Percentiles rank a stretch among this genome's conserved stretches.
These are phyloP conservation scores for Notodonta ziczac DNA, from an alignment of 2,888 invertebrate genomes.

Conservation along the genomic window DNA sequence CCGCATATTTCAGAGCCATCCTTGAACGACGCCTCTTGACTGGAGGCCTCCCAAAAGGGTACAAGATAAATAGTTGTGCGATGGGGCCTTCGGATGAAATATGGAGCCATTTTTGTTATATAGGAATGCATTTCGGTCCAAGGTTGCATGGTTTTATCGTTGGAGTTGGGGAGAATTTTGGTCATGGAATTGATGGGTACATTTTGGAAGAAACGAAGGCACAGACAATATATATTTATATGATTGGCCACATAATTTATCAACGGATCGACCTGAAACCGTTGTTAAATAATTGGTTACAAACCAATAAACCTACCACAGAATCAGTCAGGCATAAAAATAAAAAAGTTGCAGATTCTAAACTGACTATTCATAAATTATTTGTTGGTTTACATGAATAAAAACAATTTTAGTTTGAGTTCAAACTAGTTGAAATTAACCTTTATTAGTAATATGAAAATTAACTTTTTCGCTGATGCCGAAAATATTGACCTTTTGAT, in stretches of 20 bases:
- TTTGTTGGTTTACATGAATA: too few relatives aligned
- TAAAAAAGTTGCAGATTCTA: too few relatives aligned
- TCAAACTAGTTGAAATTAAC: not conserved
- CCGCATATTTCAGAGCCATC: conserved; percentile 19
- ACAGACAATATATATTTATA: too few relatives aligned
- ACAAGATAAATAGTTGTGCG: conserved; percentile 31
- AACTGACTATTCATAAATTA: too few relatives aligned
- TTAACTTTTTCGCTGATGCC: not conserved
- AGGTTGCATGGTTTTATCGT: conserved; percentile 19
- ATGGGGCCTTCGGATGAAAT: conserved; percentile 18
- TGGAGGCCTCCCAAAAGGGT: conserved; percentile 16
- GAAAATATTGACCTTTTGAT: not conserved
- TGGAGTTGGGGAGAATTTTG: too few relatives aligned
- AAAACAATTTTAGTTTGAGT: too few relatives aligned
- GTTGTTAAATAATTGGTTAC: too few relatives aligned
- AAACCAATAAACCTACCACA: too few relatives aligned
- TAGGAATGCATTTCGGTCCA: conserved; percentile 15
- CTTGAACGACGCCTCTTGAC: conserved; percentile 14
- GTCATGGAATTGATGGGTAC: too few relatives aligned
- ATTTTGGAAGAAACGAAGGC: not conserved
- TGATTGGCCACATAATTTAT: too few relatives aligned
- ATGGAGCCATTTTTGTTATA: conserved; percentile 14
- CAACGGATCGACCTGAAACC: too few relatives aligned
- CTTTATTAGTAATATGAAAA: not conserved
- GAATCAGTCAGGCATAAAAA: too few relatives aligned